A percentile compares a stretch with the other conserved stretches of the same genome.
Conservation (phyloP, 2,113 vertebrate species). For the Gymnarchus niloticus region DNA sequence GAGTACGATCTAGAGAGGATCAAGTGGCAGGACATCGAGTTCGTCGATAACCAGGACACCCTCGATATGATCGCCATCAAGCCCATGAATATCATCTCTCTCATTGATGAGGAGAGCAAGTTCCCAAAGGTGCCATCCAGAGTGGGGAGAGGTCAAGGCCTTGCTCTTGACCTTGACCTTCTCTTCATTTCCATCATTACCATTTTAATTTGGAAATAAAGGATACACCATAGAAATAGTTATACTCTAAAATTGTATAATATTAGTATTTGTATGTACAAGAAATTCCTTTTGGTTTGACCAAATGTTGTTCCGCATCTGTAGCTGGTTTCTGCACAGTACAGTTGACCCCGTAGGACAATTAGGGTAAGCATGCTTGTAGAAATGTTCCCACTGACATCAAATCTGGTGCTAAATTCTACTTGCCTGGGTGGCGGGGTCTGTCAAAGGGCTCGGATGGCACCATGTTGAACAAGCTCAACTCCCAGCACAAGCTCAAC, state of each 20-base stretch:
- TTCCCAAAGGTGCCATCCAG: conserved; percentile 79
- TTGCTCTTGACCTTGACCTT: neutral
- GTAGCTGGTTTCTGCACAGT: neutral
- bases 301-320: neutral
- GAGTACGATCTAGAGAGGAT: conserved; percentile 97
- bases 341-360: neutral
- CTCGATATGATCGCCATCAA: conserved; percentile 98
- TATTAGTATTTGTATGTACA: neutral
- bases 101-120: conserved; percentile 96
- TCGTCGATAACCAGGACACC: conserved; percentile 96
- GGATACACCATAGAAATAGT: neutral
- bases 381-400: neutral
- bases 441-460: conserved; percentile 81
- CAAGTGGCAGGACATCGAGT: conserved; percentile 97
- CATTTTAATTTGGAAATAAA: neutral
- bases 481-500: conserved; percentile 94
- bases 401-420: neutral
- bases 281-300: neutral
- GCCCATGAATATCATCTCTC: conserved; percentile 98
- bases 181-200: neutral
- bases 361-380: neutral
- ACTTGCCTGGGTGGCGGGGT: neutral
- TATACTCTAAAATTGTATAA: neutral
- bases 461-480: conserved; percentile 93
- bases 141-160: neutral